These are phyloP conservation scores for Zophobas morio DNA, from an alignment of 1,140 invertebrate genomes.

Conservation along the genomic window DNA sequence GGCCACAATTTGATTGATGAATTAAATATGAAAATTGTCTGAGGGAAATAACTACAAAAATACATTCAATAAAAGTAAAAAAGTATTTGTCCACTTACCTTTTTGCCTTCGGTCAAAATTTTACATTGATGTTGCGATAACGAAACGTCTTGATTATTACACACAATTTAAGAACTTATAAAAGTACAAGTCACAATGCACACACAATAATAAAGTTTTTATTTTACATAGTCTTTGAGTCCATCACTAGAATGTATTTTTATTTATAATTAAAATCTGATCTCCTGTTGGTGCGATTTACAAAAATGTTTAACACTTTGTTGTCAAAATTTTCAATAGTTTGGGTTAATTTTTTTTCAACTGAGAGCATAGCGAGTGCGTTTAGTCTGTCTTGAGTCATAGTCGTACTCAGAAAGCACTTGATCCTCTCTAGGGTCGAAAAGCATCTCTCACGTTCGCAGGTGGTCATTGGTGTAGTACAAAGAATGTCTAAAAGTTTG, in stretches of 20 bases:
- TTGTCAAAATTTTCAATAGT: conserved; percentile 59
- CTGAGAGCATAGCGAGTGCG: neutral
- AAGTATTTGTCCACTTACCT: no score
- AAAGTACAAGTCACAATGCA: no score
- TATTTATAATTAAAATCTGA: conserved; percentile 28
- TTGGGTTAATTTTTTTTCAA: neutral
- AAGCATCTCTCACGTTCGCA: conserved; percentile 8
- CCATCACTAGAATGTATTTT: neutral
- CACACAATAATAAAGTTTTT: no score
- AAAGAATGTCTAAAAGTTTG: neutral
- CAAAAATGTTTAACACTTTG: conserved; percentile 58
- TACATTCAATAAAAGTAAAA: no score
- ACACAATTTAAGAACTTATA: no score
- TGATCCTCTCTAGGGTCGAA: neutral
- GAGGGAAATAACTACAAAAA: no score
- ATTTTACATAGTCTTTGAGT: neutral
- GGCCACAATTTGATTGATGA: no score
- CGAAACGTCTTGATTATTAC: no score
- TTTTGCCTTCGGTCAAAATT: no score
- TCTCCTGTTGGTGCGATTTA: conserved; percentile 51
- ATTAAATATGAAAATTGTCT: no score
- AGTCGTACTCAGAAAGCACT: neutral
- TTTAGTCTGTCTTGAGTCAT: conserved; percentile 7
- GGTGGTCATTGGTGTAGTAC: neutral
- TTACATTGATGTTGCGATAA: no score